Conservation (phyloP, 2,113 vertebrate species). For the Pteropus alecto region DNA sequence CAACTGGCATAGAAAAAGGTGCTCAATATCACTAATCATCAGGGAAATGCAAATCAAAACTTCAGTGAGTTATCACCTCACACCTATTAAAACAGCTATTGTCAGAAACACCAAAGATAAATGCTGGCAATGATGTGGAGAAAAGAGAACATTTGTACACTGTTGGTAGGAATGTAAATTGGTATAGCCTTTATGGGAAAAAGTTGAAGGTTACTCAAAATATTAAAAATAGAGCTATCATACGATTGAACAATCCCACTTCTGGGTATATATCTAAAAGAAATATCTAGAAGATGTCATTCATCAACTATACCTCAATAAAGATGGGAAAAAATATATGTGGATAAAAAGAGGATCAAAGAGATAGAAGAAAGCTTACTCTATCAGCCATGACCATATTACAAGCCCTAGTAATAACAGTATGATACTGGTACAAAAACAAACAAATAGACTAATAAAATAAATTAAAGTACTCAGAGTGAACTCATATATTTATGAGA, state of each 20-base stretch:
- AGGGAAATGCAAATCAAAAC: background rate
- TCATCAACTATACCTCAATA: background rate
- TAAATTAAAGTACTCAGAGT: background rate
- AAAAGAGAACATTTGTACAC: background rate
- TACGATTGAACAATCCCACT: background rate
- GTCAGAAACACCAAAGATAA: background rate
- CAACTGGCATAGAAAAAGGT: background rate
- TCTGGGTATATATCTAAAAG: background rate
- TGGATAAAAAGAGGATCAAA: background rate
- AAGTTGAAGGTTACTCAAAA: background rate
- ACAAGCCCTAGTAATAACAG: background rate
- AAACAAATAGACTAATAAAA: background rate
- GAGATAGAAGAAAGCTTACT: background rate
- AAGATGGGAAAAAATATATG: background rate
- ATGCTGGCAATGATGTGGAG: background rate
- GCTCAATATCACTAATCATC: background rate
- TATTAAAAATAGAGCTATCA: background rate
- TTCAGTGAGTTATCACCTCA: background rate
- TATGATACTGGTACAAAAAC: background rate
- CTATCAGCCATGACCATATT: background rate
- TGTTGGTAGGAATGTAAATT: background rate
- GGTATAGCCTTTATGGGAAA: background rate
- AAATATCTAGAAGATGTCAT: background rate
- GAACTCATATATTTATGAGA: background rate
- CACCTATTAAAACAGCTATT: background rate